These are phyloP conservation scores for Botrylloides violaceus DNA, from an alignment of 23 tunicate genomes.

Conservation along the genomic window DNA sequence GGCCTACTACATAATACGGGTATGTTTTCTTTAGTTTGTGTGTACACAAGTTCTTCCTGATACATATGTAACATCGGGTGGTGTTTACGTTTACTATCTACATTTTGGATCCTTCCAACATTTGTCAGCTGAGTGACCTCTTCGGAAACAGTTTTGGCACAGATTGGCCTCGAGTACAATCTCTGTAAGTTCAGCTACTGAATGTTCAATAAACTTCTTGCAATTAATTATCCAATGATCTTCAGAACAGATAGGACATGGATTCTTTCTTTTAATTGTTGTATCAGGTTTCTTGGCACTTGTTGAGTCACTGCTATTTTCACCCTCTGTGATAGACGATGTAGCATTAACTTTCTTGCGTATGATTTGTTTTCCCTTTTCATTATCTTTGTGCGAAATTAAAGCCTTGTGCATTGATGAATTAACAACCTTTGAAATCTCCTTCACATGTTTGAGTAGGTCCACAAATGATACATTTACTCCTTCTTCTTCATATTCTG, in stretches of 20 bases:
- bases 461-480: neutral
- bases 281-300: neutral
- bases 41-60: too few relatives aligned
- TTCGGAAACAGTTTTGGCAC: neutral
- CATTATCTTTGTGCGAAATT: neutral
- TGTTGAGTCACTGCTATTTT: neutral
- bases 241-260: neutral
- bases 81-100: neutral
- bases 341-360: neutral
- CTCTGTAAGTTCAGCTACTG: neutral
- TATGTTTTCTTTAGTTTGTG: too few relatives aligned
- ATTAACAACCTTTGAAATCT: neutral
- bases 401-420: neutral
- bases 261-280: neutral
- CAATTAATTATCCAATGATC: neutral
- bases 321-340: neutral
- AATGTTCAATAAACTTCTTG: neutral
- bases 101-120: neutral
- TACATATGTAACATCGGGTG: neutral
- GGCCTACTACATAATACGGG: neutral
- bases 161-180: neutral
- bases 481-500: neutral
- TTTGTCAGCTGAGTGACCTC: neutral
- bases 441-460: neutral
- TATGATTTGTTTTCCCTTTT: neutral